phyloP scores from a whole-genome alignment of 2,113 vertebrate species.

The Cottus gobio region DNA sequence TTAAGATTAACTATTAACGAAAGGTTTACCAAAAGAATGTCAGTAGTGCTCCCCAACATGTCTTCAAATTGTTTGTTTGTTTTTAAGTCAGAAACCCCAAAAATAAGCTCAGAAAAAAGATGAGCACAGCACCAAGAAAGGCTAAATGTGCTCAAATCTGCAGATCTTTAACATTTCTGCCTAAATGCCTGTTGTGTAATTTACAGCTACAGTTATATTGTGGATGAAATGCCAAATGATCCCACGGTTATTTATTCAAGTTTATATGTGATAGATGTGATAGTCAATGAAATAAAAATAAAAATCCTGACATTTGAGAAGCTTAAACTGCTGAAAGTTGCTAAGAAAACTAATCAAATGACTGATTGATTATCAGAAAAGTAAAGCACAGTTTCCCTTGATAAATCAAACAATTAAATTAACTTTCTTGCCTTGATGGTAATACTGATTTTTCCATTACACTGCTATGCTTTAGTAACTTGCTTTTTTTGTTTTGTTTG shows the following conservation, averaged over 20 bases:
- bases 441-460: neutral
- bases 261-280: neutral
- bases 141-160: neutral
- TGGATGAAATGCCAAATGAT: neutral
- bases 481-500: neutral
- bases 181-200: no score
- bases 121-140: neutral
- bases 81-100: no score
- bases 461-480: slow-evolving; percentile 1
- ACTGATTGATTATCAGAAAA: neutral
- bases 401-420: neutral
- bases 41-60: no score
- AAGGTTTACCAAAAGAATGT: no score
- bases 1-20: no score
- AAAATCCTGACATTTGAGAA: neutral
- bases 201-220: no score
- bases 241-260: neutral
- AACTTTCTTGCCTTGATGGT: neutral
- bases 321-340: neutral
- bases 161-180: neutral
- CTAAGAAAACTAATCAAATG: neutral
- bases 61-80: no score
- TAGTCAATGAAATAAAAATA: neutral
- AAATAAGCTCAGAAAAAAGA: no score
- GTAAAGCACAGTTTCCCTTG: neutral